These are phyloP conservation scores for Triops longicaudatus DNA, from an alignment of 1,140 invertebrate genomes.

Conservation along the genomic window DNA sequence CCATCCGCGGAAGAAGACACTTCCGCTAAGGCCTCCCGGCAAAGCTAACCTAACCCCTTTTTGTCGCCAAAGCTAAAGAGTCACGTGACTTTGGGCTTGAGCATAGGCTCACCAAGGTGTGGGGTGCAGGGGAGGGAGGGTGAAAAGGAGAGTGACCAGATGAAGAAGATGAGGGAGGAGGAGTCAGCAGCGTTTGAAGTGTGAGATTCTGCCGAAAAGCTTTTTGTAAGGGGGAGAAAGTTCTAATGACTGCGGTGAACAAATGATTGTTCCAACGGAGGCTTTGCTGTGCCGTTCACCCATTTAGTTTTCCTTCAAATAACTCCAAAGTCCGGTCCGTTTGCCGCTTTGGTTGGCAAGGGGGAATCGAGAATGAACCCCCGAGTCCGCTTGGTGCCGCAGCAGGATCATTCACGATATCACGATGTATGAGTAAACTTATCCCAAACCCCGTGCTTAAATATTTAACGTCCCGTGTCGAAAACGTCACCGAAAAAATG, in stretches of 20 bases:
- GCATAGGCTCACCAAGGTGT: neutral
- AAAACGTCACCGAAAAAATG: too few relatives aligned
- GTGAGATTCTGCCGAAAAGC: conserved; percentile 10
- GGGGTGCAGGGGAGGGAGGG: neutral
- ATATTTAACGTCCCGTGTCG: too few relatives aligned
- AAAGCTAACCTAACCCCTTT: conserved; percentile 7
- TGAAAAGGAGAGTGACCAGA: neutral
- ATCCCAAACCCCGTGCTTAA: neutral
- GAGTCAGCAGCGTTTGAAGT: neutral
- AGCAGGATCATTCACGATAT: neutral
- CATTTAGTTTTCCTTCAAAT: neutral
- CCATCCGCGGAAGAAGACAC: conserved; percentile 13
- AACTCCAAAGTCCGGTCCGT: neutral
- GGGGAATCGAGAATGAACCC: neutral
- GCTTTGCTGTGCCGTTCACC: neutral
- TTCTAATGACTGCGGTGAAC: neutral
- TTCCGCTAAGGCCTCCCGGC: conserved; percentile 4
- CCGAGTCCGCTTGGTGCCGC: conserved; percentile 6
- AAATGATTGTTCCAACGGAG: conserved; percentile 2
- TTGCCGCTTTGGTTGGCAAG: neutral
- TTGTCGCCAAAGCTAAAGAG: neutral
- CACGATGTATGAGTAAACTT: neutral
- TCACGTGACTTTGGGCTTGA: neutral
- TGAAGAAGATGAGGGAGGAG: conserved; percentile 11
- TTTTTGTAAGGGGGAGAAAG: neutral